A percentile compares a stretch with the other conserved stretches of the same genome.
These are phyloP conservation scores for Brotula barbata DNA, from an alignment of 2,797 vertebrate species.

Conservation along the genomic window DNA sequence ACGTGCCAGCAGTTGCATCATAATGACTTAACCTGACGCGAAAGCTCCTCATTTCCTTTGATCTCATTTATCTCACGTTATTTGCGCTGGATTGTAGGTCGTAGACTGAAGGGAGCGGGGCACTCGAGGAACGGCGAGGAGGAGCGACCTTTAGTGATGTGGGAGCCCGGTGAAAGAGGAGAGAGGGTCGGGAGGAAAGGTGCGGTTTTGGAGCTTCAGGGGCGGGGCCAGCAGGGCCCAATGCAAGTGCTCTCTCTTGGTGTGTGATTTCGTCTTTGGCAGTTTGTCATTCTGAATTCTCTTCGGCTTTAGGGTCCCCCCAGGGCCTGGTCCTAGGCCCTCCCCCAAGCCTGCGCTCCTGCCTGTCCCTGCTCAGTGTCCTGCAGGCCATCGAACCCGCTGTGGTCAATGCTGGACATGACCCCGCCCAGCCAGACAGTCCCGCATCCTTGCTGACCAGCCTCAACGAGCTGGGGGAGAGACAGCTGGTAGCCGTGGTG, in stretches of 20 bases:
- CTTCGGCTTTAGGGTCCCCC: slow-evolving; percentile 22
- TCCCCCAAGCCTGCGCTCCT: slow-evolving; percentile 62
- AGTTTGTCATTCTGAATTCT: neutral
- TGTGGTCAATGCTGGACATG: slow-evolving; percentile 82
- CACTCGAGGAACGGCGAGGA: slow-evolving; percentile 61
- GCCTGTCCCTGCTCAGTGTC: slow-evolving; percentile 86
- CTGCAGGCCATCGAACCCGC: slow-evolving; percentile 90
- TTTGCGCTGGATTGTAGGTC: slow-evolving; percentile 51
- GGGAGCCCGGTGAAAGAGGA: slow-evolving; percentile 44
- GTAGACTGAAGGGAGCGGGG: slow-evolving; percentile 68
- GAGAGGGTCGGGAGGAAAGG: slow-evolving; percentile 47
- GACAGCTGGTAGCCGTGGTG: slow-evolving; percentile 92
- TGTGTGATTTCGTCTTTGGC: no score
- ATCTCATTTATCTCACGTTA: slow-evolving; percentile 8
- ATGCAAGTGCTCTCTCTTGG: no score
- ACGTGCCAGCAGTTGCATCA: no score
- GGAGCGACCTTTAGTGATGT: slow-evolving; percentile 37
- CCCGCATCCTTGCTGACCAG: slow-evolving; percentile 87
- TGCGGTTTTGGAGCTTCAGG: slow-evolving; percentile 24
- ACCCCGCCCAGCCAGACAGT: slow-evolving; percentile 89
- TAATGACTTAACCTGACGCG: slow-evolving; percentile 6
- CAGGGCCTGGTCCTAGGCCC: slow-evolving; percentile 63
- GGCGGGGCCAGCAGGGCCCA: slow-evolving; percentile 34
- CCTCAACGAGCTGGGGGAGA: slow-evolving; percentile 91
- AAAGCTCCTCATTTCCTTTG: slow-evolving; percentile 1